A percentile compares a stretch with the other conserved stretches of the same genome.
phyloP scores from a whole-genome alignment of 2,888 invertebrate species.

The Ectemnius cavifrons region DNA sequence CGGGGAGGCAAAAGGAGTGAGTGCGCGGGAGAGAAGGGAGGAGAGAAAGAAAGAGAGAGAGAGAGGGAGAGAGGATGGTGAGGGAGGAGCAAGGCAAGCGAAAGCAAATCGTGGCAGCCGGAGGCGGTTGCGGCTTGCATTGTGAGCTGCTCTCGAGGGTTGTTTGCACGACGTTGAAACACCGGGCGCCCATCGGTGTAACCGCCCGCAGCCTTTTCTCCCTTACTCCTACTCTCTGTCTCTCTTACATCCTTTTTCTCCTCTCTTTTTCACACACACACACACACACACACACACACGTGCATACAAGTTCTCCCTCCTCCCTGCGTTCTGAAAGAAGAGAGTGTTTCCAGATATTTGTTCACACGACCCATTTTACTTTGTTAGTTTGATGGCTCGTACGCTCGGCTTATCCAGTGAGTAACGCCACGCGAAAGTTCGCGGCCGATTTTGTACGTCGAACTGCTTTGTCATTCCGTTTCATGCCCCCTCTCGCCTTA shows the following conservation, averaged over 20 bases:
- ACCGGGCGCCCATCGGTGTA: neutral
- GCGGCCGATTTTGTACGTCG: constrained; percentile 44
- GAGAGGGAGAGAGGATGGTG: neutral
- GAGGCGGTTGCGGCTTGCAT: neutral
- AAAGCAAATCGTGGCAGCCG: too few relatives aligned
- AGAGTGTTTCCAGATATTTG: constrained; percentile 51
- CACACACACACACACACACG: too few relatives aligned
- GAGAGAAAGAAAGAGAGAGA: too few relatives aligned
- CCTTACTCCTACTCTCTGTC: neutral
- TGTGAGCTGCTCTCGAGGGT: neutral
- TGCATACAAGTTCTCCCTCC: neutral
- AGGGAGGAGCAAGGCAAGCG: too few relatives aligned
- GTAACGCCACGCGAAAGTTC: constrained; percentile 45
- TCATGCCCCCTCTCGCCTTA: neutral
- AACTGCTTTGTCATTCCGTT: constrained; percentile 37
- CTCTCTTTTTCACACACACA: neutral
- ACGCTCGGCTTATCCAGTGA: constrained; percentile 45
- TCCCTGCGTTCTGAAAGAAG: constrained; percentile 26
- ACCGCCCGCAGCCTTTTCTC: constrained; percentile 4
- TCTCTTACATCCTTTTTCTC: neutral
- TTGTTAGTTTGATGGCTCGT: constrained; percentile 31
- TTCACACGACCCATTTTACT: constrained; percentile 42
- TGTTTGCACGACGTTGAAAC: constrained; percentile 12
- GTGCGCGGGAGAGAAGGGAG: neutral
- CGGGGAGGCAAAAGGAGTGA: too few relatives aligned